These are phyloP conservation scores for Ochotona princeps DNA, from an alignment of 2,113 vertebrate genomes.

Conservation along the genomic window DNA sequence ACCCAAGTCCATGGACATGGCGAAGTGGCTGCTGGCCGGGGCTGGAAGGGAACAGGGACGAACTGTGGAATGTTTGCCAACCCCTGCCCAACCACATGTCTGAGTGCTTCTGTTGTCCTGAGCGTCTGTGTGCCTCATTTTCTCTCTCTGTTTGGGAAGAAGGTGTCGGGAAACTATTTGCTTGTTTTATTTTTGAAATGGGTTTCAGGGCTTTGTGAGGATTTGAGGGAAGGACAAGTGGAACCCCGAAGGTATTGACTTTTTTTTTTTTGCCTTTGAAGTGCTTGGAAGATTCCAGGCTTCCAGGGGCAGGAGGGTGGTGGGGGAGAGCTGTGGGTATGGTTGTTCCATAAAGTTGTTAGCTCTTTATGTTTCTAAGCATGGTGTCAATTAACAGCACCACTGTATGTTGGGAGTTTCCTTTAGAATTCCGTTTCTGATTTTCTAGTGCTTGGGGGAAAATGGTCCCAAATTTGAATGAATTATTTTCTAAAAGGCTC, in stretches of 20 bases:
- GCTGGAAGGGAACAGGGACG: background rate
- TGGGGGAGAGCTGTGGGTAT: background rate
- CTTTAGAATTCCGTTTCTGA: background rate
- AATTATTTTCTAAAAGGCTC: constrained; percentile 27
- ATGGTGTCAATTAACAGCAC: background rate
- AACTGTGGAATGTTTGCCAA: background rate
- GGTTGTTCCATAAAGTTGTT: background rate
- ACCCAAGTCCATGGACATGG: background rate
- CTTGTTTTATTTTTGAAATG: background rate
- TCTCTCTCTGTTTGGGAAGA: background rate
- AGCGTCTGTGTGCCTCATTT: background rate
- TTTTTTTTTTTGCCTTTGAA: background rate
- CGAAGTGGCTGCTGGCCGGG: no score
- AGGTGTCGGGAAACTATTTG: background rate
- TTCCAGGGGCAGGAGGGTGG: background rate
- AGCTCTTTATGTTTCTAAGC: background rate
- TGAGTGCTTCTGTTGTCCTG: background rate
- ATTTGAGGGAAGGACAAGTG: background rate
- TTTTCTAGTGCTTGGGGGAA: background rate
- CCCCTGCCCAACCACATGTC: background rate
- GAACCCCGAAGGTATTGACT: background rate
- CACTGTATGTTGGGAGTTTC: background rate
- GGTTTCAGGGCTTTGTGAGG: background rate
- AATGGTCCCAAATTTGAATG: constrained; percentile 4
- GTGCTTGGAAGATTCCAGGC: background rate